Percentiles rank a stretch among this genome's conserved stretches.
Conservation (phyloP, 53 echinoderm and acorn worm genomes). For the Hippasteria phrygiana region DNA sequence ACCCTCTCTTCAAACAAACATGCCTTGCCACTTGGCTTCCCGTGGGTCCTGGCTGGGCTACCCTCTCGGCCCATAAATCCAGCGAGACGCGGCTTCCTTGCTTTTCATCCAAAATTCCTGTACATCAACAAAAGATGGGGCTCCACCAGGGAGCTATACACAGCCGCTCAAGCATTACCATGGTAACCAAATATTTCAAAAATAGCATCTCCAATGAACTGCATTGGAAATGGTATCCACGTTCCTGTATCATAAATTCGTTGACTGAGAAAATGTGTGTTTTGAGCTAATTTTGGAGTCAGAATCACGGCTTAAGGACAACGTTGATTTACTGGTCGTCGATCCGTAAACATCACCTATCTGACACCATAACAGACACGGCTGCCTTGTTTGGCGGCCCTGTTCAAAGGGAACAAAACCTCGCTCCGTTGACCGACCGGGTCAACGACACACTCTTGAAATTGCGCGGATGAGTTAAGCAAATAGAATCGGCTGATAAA, state of each 20-base stretch:
- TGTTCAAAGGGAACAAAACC: slow-evolving; percentile 1
- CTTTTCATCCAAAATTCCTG: slow-evolving; percentile 42
- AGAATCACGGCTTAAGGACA: neutral
- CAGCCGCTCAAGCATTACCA: neutral
- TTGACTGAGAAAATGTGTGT: neutral
- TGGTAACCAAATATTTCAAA: neutral
- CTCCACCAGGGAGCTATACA: neutral
- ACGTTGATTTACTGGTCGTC: neutral
- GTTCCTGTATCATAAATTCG: neutral
- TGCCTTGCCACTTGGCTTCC: slow-evolving; percentile 22
- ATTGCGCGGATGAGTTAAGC: slow-evolving; percentile 34
- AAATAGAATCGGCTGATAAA: slow-evolving; percentile 44
- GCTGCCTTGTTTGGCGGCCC: slow-evolving; percentile 21
- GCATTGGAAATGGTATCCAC: neutral
- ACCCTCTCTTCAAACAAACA: slow-evolving; percentile 42
- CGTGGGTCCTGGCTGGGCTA: slow-evolving; percentile 32
- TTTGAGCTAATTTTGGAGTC: neutral
- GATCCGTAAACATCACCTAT: slow-evolving; percentile 11
- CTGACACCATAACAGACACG: neutral
- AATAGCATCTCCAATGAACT: neutral
- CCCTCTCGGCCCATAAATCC: slow-evolving; percentile 31
- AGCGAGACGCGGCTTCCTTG: neutral
- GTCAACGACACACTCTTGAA: slow-evolving; percentile 46
- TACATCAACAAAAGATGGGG: slow-evolving; percentile 21
- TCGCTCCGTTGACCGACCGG: slow-evolving; percentile 19